phyloP scores from a whole-genome alignment of 2,113 vertebrate species.

The Elaphurus davidianus region DNA sequence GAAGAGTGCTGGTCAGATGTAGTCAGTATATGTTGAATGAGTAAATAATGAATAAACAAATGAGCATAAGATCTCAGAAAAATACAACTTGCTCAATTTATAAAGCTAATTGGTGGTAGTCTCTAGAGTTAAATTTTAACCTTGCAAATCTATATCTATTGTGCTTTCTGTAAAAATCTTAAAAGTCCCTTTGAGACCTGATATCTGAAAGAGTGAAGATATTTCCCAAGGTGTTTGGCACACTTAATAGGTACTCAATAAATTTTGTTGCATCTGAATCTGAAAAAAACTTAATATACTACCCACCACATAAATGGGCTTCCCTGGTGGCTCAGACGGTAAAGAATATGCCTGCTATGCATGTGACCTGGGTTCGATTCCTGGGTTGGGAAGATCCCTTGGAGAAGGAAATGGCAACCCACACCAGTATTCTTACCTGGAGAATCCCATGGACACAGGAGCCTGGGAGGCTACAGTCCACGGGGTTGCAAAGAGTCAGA shows the following conservation, averaged over 20 bases:
- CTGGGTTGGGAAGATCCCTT: not conserved
- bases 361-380: not conserved
- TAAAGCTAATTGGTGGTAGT: not conserved
- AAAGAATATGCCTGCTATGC: not conserved
- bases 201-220: not conserved
- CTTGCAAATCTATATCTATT: not conserved
- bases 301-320: not conserved
- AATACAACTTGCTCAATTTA: not conserved
- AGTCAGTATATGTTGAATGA: not conserved
- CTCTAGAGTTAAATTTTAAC: not conserved
- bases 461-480: not conserved
- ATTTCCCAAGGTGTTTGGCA: not conserved
- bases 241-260: not conserved
- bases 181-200: not conserved
- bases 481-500: not conserved
- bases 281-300: not conserved
- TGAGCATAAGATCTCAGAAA: not conserved
- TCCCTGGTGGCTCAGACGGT: not conserved
- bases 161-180: not conserved
- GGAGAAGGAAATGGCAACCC: not conserved
- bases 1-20: not conserved
- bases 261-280: not conserved
- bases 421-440: not conserved
- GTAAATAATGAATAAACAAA: not conserved
- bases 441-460: not conserved